Evolutionary conservation across 2,113 vertebrate genomes (phyloP).

Genomic region (Epinephelus lanceolatus): DNA sequence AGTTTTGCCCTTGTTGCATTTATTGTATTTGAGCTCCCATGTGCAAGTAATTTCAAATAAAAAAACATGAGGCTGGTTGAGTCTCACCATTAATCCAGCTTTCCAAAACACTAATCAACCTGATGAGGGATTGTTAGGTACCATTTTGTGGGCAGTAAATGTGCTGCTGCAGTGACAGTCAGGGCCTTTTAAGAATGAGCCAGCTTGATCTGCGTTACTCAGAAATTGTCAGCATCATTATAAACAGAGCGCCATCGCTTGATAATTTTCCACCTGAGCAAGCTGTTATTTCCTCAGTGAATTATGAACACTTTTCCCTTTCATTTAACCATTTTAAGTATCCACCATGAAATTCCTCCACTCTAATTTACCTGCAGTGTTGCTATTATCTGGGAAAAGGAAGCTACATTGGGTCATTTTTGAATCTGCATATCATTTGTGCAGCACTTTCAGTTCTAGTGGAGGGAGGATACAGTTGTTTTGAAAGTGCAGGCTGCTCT

Average conservation of each 20-base stretch:
- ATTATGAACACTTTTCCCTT: neutral
- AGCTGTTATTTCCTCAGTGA: neutral
- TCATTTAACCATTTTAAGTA: neutral
- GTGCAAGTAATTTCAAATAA: neutral
- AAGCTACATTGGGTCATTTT: slow-evolving; percentile 17
- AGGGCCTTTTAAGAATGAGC: neutral
- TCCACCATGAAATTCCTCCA: neutral
- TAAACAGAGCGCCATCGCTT: neutral
- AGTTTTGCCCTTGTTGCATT: neutral
- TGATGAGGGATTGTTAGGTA: neutral
- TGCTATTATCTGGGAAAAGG: slow-evolving; percentile 28
- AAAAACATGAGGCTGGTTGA: neutral
- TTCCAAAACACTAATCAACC: slow-evolving; percentile 3
- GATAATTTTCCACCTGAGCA: neutral
- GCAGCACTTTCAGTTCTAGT: neutral
- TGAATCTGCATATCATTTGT: slow-evolving; percentile 19
- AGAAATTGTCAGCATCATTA: neutral
- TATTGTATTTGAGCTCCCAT: neutral
- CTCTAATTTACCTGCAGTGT: slow-evolving; percentile 4
- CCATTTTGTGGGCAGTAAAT: neutral
- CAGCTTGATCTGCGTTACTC: neutral
- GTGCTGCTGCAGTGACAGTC: neutral
- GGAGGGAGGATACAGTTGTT: neutral
- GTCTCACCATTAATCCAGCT: neutral
- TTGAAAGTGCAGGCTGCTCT: no score